phyloP scores from a whole-genome alignment of 2,888 invertebrate genomes.

The Eupithecia dodoneata region DNA sequence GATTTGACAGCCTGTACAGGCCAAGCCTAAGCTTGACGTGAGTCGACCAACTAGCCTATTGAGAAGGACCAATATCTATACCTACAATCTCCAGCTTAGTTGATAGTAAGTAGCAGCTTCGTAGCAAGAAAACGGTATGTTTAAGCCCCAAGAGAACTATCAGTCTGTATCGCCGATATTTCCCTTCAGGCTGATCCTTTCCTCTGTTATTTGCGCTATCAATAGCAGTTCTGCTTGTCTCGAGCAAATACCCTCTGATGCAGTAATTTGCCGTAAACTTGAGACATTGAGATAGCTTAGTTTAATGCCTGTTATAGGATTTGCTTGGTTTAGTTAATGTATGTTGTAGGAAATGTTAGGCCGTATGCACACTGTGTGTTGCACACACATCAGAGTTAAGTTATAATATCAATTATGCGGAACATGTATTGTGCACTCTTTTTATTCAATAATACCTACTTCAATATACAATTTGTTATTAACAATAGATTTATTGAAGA shows the following conservation, averaged over 20 bases:
- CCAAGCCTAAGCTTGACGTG: not conserved
- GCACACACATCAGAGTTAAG: not conserved
- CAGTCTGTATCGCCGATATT: constrained; percentile 14
- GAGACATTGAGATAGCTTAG: constrained; percentile 37
- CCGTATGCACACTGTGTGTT: not conserved
- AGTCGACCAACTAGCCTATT: not conserved
- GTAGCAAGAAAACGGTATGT: constrained; percentile 5
- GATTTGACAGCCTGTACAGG: not conserved
- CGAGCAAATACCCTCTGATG: constrained; percentile 41
- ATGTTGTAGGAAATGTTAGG: not conserved
- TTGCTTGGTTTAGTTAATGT: constrained; percentile 1
- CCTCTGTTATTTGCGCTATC: constrained; percentile 48
- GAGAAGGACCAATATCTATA: not conserved
- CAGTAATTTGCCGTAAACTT: constrained; percentile 47
- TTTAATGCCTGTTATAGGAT: constrained; percentile 10
- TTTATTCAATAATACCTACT: not conserved
- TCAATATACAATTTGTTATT: not conserved
- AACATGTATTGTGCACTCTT: not conserved
- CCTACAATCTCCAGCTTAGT: not conserved
- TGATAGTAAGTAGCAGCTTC: not conserved
- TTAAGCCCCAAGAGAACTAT: constrained; percentile 13
- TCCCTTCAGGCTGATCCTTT: constrained; percentile 41
- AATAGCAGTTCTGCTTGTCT: constrained; percentile 43
- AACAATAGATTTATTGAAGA: not conserved
- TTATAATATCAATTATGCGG: not conserved